phyloP scores from a whole-genome alignment of 2,797 vertebrate species.

The Decapterus maruadsi region DNA sequence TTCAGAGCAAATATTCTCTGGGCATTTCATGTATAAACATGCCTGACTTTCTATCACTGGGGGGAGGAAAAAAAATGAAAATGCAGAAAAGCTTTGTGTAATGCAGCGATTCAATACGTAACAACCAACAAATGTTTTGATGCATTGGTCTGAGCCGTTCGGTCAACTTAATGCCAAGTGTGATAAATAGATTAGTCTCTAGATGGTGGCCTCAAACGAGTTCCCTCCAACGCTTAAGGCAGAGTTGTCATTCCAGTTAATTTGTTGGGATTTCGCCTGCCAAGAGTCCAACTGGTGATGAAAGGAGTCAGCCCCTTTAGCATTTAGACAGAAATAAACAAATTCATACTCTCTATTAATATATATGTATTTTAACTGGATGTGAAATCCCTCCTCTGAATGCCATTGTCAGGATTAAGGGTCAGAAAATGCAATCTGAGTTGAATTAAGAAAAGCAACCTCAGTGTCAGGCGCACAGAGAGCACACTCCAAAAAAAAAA shows the following conservation, averaged over 20 bases:
- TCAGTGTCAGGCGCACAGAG: conserved; percentile 54
- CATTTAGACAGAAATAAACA: conserved; percentile 85
- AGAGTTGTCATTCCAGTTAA: conserved; percentile 83
- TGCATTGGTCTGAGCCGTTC: conserved; percentile 72
- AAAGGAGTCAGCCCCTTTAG: conserved; percentile 81
- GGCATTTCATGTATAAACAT: conserved; percentile 89
- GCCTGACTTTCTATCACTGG: conserved; percentile 82
- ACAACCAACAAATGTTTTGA: conserved; percentile 78
- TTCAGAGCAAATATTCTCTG: conserved; percentile 87
- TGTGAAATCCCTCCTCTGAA: conserved; percentile 74
- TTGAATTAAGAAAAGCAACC: conserved; percentile 76
- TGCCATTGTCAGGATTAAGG: conserved; percentile 81
- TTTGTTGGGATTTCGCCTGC: conserved; percentile 83
- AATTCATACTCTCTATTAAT: conserved; percentile 78
- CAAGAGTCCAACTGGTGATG: conserved; percentile 75
- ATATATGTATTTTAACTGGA: conserved; percentile 78
- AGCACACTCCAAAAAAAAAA: conserved; percentile 19
- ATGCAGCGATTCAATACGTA: conserved; percentile 74
- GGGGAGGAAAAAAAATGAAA: conserved; percentile 58
- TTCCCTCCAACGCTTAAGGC: conserved; percentile 76
- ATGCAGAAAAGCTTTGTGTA: conserved; percentile 73
- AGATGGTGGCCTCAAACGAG: conserved; percentile 84
- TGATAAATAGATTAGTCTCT: conserved; percentile 88
- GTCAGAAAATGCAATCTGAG: conserved; percentile 79
- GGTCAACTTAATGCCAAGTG: conserved; percentile 85